Conservation (phyloP, 2,888 invertebrate species). For the Altica lythri region DNA sequence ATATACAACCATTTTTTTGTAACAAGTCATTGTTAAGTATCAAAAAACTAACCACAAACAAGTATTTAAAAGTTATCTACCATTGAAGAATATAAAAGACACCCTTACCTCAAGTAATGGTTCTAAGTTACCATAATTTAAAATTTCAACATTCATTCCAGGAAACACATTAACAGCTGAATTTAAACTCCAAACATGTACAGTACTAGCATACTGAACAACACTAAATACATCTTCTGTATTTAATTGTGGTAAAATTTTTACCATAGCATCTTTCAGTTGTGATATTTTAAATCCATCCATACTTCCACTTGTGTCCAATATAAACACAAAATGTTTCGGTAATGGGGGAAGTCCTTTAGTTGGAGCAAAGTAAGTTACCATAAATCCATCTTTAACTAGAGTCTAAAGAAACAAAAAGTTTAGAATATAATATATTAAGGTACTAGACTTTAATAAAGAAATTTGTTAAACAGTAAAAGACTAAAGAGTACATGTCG, state of each 20-base stretch:
- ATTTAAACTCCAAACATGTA: slow-evolving; percentile 58
- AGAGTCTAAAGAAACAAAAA: slow-evolving; percentile 54
- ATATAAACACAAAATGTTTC: slow-evolving; percentile 71
- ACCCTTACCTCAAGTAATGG: slow-evolving; percentile 26
- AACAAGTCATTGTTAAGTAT: not conserved
- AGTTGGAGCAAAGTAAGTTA: slow-evolving; percentile 73
- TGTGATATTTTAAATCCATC: slow-evolving; percentile 67
- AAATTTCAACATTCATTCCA: not conserved
- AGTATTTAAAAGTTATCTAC: too few species aligned
- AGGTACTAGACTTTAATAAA: too few species aligned
- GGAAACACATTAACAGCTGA: slow-evolving; percentile 2
- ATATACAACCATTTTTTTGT: not conserved
- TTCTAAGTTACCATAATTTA: slow-evolving; percentile 30
- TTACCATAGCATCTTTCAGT: slow-evolving; percentile 67
- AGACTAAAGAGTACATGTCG: too few species aligned
- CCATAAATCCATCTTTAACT: slow-evolving; percentile 71
- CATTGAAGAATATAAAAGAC: too few species aligned
- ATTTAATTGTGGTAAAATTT: slow-evolving; percentile 65
- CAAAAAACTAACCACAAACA: too few species aligned
- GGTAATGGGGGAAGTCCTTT: slow-evolving; percentile 61
- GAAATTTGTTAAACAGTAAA: too few species aligned
- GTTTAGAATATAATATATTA: too few species aligned
- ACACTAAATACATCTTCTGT: slow-evolving; percentile 68
- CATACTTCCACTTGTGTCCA: slow-evolving; percentile 78
- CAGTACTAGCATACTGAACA: slow-evolving; percentile 63